Percentiles rank a stretch among this genome's conserved stretches.
phyloP scores from a whole-genome alignment of 2,113 vertebrate genomes.

The Pachyramphus minor region DNA sequence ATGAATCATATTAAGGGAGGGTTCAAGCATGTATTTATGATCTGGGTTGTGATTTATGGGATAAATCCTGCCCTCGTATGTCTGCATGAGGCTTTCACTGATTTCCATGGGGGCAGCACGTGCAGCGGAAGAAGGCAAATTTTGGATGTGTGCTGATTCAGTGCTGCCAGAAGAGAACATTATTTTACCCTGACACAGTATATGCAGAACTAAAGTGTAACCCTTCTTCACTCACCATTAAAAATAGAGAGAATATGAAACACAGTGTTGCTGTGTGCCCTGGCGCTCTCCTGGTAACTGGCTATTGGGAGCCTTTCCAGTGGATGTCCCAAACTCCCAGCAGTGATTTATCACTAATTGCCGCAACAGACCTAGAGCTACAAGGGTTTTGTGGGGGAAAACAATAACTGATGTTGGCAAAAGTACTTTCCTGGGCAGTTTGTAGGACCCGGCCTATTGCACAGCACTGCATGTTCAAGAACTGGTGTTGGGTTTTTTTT shows the following conservation, averaged over 20 bases:
- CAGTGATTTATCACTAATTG: constrained; percentile 60
- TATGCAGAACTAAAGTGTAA: constrained; percentile 15
- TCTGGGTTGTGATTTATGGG: constrained; percentile 46
- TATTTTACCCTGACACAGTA: constrained; percentile 24
- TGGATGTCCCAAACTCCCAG: constrained; percentile 24
- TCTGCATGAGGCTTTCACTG: not conserved
- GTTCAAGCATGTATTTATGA: constrained; percentile 57
- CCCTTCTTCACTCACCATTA: not conserved
- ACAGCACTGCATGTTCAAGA: not conserved
- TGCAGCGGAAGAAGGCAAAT: constrained; percentile 23
- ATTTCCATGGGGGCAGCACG: constrained; percentile 49
- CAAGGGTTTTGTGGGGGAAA: not conserved
- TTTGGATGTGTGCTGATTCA: constrained; percentile 33
- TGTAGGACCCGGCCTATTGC: not conserved
- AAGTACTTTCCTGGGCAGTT: not conserved
- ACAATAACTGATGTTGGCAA: not conserved
- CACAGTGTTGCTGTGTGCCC: not conserved
- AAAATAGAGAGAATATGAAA: not conserved
- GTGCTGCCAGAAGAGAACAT: constrained; percentile 19
- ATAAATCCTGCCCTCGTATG: constrained; percentile 28
- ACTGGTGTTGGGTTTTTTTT: not conserved
- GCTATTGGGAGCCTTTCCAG: constrained; percentile 17
- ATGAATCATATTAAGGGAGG: constrained; percentile 66
- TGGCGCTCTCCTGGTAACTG: not conserved
- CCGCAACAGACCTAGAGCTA: not conserved